phyloP scores from a whole-genome alignment of 2,888 invertebrate species.

The Flexamia atlantica region DNA sequence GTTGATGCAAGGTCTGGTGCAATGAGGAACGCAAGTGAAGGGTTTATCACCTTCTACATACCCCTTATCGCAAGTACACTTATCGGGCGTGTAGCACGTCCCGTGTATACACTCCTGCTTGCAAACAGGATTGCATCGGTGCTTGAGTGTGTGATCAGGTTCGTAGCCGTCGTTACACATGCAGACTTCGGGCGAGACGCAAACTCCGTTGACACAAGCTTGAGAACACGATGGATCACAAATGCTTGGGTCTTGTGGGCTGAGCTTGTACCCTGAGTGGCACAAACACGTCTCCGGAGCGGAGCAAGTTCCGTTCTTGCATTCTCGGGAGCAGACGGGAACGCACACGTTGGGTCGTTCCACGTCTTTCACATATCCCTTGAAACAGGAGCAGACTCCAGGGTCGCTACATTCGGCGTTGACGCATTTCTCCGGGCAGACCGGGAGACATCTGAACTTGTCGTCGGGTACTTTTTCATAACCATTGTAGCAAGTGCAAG shows the following conservation, averaged over 20 bases:
- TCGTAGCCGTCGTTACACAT: neutral
- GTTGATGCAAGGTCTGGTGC: slow-evolving; percentile 11
- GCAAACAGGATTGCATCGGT: slow-evolving; percentile 3
- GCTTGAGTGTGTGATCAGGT: neutral
- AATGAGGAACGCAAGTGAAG: slow-evolving; percentile 2
- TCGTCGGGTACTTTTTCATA: slow-evolving; percentile 28
- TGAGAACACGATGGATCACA: slow-evolving; percentile 15
- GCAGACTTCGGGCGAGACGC: slow-evolving; percentile 1
- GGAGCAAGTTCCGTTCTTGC: slow-evolving; percentile 9
- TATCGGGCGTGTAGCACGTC: neutral
- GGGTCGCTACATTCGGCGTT: slow-evolving; percentile 28
- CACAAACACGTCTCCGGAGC: slow-evolving; percentile 20
- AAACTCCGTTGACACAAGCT: slow-evolving; percentile 31
- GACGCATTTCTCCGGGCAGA: slow-evolving; percentile 15
- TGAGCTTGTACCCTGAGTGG: neutral
- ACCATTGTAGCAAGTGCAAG: neutral
- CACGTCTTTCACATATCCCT: neutral
- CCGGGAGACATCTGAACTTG: slow-evolving; percentile 9
- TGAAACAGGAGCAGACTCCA: neutral
- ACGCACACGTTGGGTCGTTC: slow-evolving; percentile 37
- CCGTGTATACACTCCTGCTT: slow-evolving; percentile 18
- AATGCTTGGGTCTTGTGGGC: neutral
- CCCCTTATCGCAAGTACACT: slow-evolving; percentile 3
- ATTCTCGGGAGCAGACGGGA: slow-evolving; percentile 20
- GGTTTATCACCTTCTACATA: neutral